A percentile compares a stretch with the other conserved stretches of the same genome.
These are phyloP conservation scores for Icerya purchasi DNA, from an alignment of 2,888 invertebrate genomes.

Conservation along the genomic window DNA sequence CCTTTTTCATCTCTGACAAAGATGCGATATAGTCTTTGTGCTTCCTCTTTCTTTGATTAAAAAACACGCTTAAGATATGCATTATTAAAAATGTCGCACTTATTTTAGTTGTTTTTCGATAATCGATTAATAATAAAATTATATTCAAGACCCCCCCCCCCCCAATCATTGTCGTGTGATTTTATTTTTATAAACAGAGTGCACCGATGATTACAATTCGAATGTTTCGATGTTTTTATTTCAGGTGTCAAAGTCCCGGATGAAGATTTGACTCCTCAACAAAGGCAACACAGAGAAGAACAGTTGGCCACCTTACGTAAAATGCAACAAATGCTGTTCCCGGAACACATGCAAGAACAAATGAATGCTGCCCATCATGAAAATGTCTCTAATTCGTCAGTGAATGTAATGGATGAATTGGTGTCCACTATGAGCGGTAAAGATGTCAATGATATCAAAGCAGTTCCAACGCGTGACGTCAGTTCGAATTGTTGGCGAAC, in stretches of 20 bases:
- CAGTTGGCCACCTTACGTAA: slow-evolving; percentile 75
- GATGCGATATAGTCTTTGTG: too few relatives aligned
- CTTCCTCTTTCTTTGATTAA: too few relatives aligned
- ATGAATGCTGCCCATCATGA: background rate
- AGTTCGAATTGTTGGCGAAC: slow-evolving; percentile 20
- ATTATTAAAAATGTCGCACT: too few relatives aligned
- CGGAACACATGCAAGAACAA: slow-evolving; percentile 32
- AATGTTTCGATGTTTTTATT: slow-evolving; percentile 1
- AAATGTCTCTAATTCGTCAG: slow-evolving; percentile 4
- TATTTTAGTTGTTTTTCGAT: too few relatives aligned
- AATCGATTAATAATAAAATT: too few relatives aligned
- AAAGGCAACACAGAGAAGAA: slow-evolving; percentile 79
- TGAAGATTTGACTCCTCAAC: slow-evolving; percentile 89
- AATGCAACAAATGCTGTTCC: slow-evolving; percentile 82
- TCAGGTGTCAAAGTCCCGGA: slow-evolving; percentile 73
- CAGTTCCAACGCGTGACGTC: slow-evolving; percentile 5
- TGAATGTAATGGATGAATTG: slow-evolving; percentile 9
- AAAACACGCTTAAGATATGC: too few relatives aligned
- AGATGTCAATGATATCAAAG: background rate
- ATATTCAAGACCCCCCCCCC: too few relatives aligned
- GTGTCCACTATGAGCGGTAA: background rate
- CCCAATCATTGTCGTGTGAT: background rate
- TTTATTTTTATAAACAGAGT: background rate
- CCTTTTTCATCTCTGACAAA: too few relatives aligned
- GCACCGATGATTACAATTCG: background rate